Percentiles rank a stretch among this genome's conserved stretches.
phyloP scores from a whole-genome alignment of 2,113 vertebrate genomes.

The Anas platyrhynchos region DNA sequence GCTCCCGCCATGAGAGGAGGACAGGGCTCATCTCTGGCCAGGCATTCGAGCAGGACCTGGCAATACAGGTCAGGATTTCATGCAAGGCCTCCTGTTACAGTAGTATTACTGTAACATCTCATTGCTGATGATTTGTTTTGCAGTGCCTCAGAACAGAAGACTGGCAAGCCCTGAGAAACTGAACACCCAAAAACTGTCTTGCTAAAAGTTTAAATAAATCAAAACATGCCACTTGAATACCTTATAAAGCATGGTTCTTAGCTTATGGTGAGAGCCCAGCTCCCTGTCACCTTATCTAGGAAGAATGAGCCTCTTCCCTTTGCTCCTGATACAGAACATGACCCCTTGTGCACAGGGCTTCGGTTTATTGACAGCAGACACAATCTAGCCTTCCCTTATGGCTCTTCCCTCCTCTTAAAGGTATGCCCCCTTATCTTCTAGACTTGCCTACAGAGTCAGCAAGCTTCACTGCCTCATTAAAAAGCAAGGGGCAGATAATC shows the following conservation, averaged over 20 bases:
- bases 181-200: not conserved
- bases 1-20: fast-evolving
- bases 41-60: fast-evolving
- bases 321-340: not conserved
- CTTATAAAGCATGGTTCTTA: not conserved
- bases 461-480: not conserved
- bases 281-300: not conserved
- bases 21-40: fast-evolving
- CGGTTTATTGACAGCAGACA: not conserved
- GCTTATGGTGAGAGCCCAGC: not conserved
- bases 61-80: not conserved
- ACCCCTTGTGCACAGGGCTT: not conserved
- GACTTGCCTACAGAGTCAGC: not conserved
- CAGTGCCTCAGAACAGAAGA: not conserved
- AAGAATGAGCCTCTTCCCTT: not conserved
- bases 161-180: not conserved
- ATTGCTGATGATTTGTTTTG: not conserved
- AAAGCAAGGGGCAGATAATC: not conserved
- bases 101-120: not conserved
- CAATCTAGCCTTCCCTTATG: not conserved
- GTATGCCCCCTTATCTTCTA: not conserved
- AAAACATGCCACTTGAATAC: not conserved
- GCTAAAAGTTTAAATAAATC: not conserved
- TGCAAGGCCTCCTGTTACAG: not conserved
- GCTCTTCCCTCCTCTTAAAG: not conserved